Evolutionary conservation across 1,140 invertebrate genomes (phyloP).

Genomic region (Drosophila watanabei): DNA sequence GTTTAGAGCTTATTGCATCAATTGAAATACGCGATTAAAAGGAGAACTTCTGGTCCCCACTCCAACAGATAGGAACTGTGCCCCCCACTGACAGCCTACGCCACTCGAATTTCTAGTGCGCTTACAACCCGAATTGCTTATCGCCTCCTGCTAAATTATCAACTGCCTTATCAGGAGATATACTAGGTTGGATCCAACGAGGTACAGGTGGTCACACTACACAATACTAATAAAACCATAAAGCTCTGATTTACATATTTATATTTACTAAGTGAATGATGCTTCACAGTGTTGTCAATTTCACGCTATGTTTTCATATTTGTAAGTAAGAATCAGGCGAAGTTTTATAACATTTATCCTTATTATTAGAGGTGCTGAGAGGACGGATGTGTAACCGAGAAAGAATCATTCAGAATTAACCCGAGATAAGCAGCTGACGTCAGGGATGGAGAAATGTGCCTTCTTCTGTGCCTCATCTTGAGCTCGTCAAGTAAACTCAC

Average conservation of each 20-base stretch:
- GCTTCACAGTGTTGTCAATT: not conserved
- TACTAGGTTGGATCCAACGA: not conserved
- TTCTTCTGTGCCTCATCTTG: not conserved
- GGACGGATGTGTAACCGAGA: not conserved
- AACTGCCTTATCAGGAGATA: slow-evolving; percentile 6
- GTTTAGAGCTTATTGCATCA: not conserved
- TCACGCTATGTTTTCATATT: slow-evolving; percentile 1
- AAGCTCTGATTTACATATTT: not conserved
- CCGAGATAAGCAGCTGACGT: not conserved
- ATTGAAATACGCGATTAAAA: slow-evolving; percentile 2
- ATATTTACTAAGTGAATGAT: slow-evolving; percentile 4
- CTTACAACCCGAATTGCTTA: slow-evolving; percentile 4
- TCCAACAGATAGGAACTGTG: slow-evolving; percentile 27
- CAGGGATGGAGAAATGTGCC: not conserved
- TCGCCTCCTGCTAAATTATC: slow-evolving; percentile 21
- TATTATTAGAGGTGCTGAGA: not conserved
- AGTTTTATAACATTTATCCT: slow-evolving; percentile 3
- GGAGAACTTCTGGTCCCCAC: slow-evolving; percentile 4
- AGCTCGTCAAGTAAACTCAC: slow-evolving; percentile 42
- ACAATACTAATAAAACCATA: slow-evolving; percentile 4
- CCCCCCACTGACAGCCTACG: slow-evolving; percentile 34
- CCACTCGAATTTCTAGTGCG: slow-evolving; percentile 1
- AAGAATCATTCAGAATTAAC: not conserved
- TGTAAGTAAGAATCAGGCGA: not conserved
- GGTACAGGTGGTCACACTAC: not conserved